phyloP scores from a whole-genome alignment of 2,797 vertebrate species.

The Alauda arvensis region DNA sequence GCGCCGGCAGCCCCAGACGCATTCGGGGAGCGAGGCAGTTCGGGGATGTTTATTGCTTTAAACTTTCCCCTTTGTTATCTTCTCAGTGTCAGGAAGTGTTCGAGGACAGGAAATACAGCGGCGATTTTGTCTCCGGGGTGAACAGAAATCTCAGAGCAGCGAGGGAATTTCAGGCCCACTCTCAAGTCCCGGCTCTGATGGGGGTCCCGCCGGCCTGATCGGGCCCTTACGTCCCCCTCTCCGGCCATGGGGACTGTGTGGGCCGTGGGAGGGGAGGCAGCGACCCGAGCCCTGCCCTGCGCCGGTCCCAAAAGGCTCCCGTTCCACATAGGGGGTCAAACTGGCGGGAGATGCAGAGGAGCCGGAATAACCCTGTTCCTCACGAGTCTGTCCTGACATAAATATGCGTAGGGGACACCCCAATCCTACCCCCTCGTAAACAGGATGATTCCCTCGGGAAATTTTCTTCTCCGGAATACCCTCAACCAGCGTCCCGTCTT shows the following conservation, averaged over 20 bases:
- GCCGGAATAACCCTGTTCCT: neutral
- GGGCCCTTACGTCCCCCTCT: neutral
- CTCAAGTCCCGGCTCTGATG: neutral
- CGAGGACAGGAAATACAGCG: slow-evolving; percentile 20
- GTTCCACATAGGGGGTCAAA: neutral
- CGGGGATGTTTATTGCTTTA: slow-evolving; percentile 45
- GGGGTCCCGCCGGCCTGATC: neutral
- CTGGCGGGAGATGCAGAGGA: neutral
- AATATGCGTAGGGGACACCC: neutral
- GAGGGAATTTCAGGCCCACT: neutral
- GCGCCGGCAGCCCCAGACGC: neutral
- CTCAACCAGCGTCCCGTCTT: neutral
- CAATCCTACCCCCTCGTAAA: neutral
- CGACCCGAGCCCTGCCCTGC: neutral
- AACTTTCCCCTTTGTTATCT: slow-evolving; percentile 60
- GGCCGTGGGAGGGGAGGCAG: rapidly evolving
- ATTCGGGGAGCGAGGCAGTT: neutral
- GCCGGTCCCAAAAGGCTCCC: rapidly evolving
- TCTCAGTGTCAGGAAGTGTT: slow-evolving; percentile 35
- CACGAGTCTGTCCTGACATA: neutral
- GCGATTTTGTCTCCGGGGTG: slow-evolving; percentile 3
- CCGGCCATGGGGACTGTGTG: neutral
- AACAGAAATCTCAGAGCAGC: neutral
- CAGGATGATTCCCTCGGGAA: neutral
- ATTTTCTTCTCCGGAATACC: neutral